These are phyloP conservation scores for Melanostoma scalare DNA, from an alignment of 2,888 invertebrate species.

Conservation along the genomic window DNA sequence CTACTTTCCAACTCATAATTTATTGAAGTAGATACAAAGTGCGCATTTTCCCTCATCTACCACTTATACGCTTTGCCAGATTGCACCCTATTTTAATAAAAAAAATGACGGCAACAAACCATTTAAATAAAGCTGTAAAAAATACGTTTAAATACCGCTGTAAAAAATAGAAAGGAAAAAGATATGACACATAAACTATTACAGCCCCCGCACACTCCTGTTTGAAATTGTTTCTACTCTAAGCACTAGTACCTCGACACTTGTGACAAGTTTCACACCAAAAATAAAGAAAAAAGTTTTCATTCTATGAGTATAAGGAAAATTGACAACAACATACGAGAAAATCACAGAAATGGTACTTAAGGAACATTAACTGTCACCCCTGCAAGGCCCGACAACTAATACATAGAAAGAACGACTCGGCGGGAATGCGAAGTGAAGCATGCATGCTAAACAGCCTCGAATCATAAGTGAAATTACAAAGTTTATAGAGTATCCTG, in stretches of 20 bases:
- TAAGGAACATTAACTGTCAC: constrained; percentile 66
- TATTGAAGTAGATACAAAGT: not conserved
- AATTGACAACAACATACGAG: constrained; percentile 62
- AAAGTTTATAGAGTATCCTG: constrained; percentile 69
- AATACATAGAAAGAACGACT: constrained; percentile 8
- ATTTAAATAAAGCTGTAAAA: constrained; percentile 27
- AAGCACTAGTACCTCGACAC: constrained; percentile 45
- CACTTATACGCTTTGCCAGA: constrained; percentile 13
- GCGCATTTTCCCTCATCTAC: not conserved
- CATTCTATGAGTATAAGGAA: constrained; percentile 67
- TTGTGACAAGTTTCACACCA: constrained; percentile 71
- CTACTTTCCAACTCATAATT: too few species aligned
- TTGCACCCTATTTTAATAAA: constrained; percentile 24
- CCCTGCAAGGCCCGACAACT: constrained; percentile 31
- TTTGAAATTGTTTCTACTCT: constrained; percentile 31
- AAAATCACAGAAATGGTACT: constrained; percentile 64
- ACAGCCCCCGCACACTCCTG: constrained; percentile 15
- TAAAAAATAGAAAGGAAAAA: constrained; percentile 50
- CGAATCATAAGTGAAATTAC: constrained; percentile 72
- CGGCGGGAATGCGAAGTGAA: constrained; percentile 43
- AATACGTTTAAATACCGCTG: constrained; percentile 58
- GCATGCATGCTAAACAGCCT: constrained; percentile 70
- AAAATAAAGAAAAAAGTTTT: constrained; percentile 43
- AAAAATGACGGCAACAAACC: not conserved
- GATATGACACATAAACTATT: constrained; percentile 45